These are phyloP conservation scores for Limnephilus marmoratus DNA, from an alignment of 2,888 invertebrate species.

Conservation along the genomic window DNA sequence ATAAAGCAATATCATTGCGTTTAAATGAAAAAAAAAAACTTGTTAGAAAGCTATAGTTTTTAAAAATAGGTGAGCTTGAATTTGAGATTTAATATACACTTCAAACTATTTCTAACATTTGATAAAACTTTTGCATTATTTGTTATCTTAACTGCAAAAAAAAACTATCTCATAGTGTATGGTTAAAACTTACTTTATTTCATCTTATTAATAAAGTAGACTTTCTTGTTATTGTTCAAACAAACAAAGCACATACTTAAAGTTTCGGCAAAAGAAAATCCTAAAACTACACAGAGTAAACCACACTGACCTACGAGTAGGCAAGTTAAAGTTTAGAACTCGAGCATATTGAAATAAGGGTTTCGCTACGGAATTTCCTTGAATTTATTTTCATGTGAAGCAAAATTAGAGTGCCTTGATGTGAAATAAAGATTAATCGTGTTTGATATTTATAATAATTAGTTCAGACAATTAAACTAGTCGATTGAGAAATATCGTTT, in stretches of 20 bases:
- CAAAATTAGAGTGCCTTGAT: not conserved
- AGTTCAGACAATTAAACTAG: not conserved
- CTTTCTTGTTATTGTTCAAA: not conserved
- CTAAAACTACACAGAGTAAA: constrained; percentile 10
- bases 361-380: not conserved
- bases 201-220: not conserved
- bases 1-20: not conserved
- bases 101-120: not conserved
- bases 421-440: constrained; percentile 17
- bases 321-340: constrained; percentile 9
- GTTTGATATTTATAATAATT: not conserved
- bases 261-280: constrained; percentile 39
- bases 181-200: not conserved
- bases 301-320: constrained; percentile 32
- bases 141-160: not conserved
- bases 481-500: too few species aligned
- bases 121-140: not conserved
- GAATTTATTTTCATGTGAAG: not conserved
- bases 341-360: constrained; percentile 24
- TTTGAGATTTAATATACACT: not conserved
- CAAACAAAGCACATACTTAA: not conserved
- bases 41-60: not conserved
- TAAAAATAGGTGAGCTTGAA: not conserved
- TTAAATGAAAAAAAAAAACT: not conserved
- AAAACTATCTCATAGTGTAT: not conserved